These are phyloP conservation scores for Drosophila paulistorum DNA, from an alignment of 1,140 invertebrate genomes.

Conservation along the genomic window DNA sequence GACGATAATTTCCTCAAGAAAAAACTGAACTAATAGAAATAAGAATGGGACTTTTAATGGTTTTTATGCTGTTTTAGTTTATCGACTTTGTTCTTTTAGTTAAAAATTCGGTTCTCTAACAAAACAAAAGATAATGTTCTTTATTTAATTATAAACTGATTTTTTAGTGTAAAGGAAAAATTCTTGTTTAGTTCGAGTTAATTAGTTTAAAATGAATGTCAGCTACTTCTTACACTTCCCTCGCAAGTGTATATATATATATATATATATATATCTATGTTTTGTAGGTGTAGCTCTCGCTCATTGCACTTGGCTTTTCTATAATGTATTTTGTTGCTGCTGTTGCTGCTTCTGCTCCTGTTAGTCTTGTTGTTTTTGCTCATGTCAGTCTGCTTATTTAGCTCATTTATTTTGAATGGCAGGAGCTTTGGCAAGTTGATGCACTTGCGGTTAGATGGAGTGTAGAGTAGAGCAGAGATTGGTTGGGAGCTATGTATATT, in stretches of 20 bases:
- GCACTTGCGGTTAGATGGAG: constrained; percentile 60
- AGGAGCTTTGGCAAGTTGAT: constrained; percentile 58
- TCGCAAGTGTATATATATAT: background rate
- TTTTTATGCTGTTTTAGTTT: background rate
- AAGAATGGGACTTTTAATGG: background rate
- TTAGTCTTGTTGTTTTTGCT: constrained; percentile 32
- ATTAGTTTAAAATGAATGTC: background rate
- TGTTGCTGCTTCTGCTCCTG: background rate
- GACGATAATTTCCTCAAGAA: background rate
- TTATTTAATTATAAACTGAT: too few species aligned
- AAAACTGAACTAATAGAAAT: background rate
- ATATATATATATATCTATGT: too few species aligned
- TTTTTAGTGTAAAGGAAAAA: too few species aligned
- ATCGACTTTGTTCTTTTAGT: too few species aligned
- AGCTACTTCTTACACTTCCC: background rate
- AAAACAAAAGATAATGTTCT: too few species aligned
- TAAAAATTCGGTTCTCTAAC: too few species aligned
- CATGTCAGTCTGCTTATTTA: constrained; percentile 76
- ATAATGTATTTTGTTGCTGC: constrained; percentile 46
- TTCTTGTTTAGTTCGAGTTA: background rate
- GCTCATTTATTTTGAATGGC: constrained; percentile 80
- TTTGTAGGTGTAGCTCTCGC: constrained; percentile 1
- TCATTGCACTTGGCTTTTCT: constrained; percentile 64
- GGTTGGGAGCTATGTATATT: too few species aligned
- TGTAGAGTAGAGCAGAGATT: background rate